Evolutionary conservation across 2,888 invertebrate genomes (phyloP).

Genomic region (Ommatoiulus sabulosus): DNA sequence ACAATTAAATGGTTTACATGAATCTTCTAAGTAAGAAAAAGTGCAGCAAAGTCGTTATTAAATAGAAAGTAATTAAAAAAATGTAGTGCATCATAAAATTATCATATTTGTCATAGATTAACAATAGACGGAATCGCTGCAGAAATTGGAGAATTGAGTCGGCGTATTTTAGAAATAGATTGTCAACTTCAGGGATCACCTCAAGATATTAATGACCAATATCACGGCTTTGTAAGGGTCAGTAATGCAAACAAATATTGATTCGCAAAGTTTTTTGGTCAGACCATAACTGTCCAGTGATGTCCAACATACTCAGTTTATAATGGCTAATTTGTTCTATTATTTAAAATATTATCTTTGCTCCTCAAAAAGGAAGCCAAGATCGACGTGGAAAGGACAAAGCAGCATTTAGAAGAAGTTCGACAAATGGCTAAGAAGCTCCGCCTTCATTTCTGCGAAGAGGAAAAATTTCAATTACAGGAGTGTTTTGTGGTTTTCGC

Average conservation of each 20-base stretch:
- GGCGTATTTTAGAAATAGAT: conserved; percentile 64
- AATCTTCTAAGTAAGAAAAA: conserved; percentile 60
- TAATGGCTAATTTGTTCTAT: too few species aligned
- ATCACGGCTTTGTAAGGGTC: conserved; percentile 65
- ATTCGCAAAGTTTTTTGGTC: background rate
- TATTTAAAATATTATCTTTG: background rate
- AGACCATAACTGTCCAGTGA: too few species aligned
- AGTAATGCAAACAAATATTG: background rate
- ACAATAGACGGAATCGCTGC: conserved; percentile 65
- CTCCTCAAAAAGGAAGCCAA: conserved; percentile 63
- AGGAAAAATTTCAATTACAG: conserved; percentile 68
- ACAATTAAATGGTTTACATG: conserved; percentile 63
- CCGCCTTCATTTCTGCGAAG: conserved; percentile 69
- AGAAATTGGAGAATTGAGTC: conserved; percentile 64
- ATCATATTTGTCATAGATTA: conserved; percentile 63
- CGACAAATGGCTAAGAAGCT: conserved; percentile 65
- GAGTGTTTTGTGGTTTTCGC: conserved; percentile 68
- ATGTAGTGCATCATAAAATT: background rate
- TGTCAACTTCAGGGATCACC: conserved; percentile 64
- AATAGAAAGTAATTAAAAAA: background rate
- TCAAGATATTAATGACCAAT: conserved; percentile 65
- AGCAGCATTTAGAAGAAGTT: conserved; percentile 65
- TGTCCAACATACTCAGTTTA: too few species aligned
- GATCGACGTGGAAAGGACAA: conserved; percentile 64
- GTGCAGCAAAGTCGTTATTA: background rate